phyloP scores from a whole-genome alignment of 2,888 invertebrate genomes.

The Selenia dentaria region DNA sequence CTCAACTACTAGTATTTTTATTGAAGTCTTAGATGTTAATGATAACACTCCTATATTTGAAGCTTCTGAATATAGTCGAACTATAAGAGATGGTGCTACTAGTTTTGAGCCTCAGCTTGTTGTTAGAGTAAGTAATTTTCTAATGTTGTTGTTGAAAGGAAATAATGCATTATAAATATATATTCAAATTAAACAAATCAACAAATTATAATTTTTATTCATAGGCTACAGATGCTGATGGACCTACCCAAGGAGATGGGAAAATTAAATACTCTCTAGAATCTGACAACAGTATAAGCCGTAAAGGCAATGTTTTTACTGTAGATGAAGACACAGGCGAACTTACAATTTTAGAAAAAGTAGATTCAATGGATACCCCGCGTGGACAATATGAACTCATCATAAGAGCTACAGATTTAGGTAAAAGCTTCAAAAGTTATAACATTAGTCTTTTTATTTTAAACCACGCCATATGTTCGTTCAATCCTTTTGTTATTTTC shows the following conservation, averaged over 20 bases:
- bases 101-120: conserved; percentile 92
- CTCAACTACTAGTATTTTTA: conserved; percentile 88
- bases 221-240: conserved; percentile 91
- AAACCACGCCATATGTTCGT: too few species aligned
- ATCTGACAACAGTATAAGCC: conserved; percentile 87
- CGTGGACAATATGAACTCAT: conserved; percentile 89
- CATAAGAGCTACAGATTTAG: conserved; percentile 89
- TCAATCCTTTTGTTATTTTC: conserved; percentile 15
- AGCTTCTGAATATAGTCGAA: conserved; percentile 88
- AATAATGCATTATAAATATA: too few species aligned
- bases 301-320: conserved; percentile 85
- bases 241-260: conserved; percentile 89
- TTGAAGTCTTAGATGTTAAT: conserved; percentile 90
- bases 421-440: conserved; percentile 68
- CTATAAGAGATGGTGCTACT: conserved; percentile 90
- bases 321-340: conserved; percentile 90
- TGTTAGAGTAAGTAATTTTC: conserved; percentile 82
- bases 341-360: conserved; percentile 86
- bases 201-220: neutral
- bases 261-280: conserved; percentile 87
- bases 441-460: too few species aligned
- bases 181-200: too few species aligned
- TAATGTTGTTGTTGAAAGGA: too few species aligned
- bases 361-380: conserved; percentile 89
- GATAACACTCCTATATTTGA: conserved; percentile 91